Base-by-base conservation (phyloP, 2,113 vertebrate species). In the Gobius niger region DNA sequence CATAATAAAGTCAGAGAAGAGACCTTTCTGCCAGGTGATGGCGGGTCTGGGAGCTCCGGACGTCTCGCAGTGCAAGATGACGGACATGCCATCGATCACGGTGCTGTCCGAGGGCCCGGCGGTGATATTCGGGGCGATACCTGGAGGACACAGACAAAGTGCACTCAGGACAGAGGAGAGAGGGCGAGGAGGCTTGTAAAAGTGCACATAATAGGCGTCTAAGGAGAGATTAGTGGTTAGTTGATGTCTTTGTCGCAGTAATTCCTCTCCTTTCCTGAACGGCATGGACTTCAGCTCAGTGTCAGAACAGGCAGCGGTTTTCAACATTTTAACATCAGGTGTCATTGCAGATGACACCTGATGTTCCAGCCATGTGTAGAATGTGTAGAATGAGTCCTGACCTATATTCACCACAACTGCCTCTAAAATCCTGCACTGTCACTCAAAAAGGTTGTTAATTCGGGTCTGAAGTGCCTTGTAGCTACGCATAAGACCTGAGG, bases 1-100 rank as follows among this genome's bases (percentile, higher is more conserved):
- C 41, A 44, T 60, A n/a, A 42, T n/a, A 44, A 42, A 60, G 15
- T 8, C 40, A n/a, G 57, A 5, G 40, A 9, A 5, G 12, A 65
- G 44, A 98, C 98, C 96, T 95, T 96, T 99, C 90, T 99, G 97
- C 97, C 96, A 99, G 9, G 96, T 96, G 92, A 99, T 98, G 71
- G 96, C 96, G 0, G 98, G 98, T 47, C 96, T 93, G 0, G 98
- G 98, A 0, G 98, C 98, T 61, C 98, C 98, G 0, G 96, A 96
- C 24, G 98, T 98, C 92, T 99, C 95, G 0, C 98, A 99, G 73
- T 94, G 95, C 80, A 99, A 92, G 57, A 99, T 93, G 44, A 98
- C 93, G 0, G 97, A 93, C 93, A 96, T 96, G 77, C 98, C 96
- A 0, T 98, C 98, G 7, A 98, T 99, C 90, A 99, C 98, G 0